Evolutionary conservation across 1,140 invertebrate genomes (phyloP), one percentile per base, ranked within the genome.

Genomic region (Hetaerina americana): DNA sequence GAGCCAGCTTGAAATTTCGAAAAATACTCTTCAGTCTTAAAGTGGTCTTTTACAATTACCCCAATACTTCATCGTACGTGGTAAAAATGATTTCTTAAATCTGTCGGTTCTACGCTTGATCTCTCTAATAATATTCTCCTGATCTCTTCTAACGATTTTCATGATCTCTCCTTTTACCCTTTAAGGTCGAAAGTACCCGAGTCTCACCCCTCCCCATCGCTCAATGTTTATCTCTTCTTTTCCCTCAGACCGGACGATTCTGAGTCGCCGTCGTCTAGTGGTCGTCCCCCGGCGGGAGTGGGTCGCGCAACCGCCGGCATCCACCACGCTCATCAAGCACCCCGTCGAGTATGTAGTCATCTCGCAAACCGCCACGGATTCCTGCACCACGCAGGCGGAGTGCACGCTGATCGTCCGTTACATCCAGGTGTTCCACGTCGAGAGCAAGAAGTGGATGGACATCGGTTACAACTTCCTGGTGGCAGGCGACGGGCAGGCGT

Each of bases 381-480:
- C 75, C 22, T 85, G 84, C 72, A 73, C 73, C 66, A 78, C 78
- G 0, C 66, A 79, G 25, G 40, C 72, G 0, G 71, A 73, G 0
- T 86, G 83, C 22, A 77, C 77, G 0, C 73, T 72, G 0, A 78
- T 80, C 12, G 82, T 88, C 0, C 79, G 80, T 22, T 75, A 71
- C 0, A 83, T 87, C 27, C 87, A 89, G 73, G 75, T 81, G 6
- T 80, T 80, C 3, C 86, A 87, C 72, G 82, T 88, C 75, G 82
- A 88, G 67, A 80, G 78, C 25, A 82, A 81, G 10, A 81, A 81
- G 0, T 92, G 89, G 90, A 84, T 81, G 76, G 91, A 93, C 76
- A 90, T 89, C 18, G 85, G 81, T 26, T 89, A 88, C 76, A 91
- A 86, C 77, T 91, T 91, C 76, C 72, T 89, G 27, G 84, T 90